Evolutionary conservation across 2,888 invertebrate species (phyloP).

Genomic region (Nomada lathburiana): DNA sequence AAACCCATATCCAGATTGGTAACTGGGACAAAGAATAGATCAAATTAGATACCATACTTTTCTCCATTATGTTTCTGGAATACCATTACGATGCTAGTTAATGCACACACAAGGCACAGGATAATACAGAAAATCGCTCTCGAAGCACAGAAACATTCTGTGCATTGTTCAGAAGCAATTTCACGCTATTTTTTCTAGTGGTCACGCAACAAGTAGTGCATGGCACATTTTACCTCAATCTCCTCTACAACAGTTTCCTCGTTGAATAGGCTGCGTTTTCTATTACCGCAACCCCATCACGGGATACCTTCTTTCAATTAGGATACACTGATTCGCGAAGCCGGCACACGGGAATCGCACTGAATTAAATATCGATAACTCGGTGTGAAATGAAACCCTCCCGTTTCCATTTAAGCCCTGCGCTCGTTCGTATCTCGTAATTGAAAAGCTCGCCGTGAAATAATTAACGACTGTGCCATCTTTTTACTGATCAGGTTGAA

Average conservation of each 20-base stretch:
- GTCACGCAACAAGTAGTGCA: conserved; percentile 23
- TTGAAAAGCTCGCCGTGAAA: conserved; percentile 5
- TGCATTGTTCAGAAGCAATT: conserved; percentile 24
- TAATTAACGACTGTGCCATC: not conserved
- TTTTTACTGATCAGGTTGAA: not conserved
- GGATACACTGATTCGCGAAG: conserved; percentile 10
- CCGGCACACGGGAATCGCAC: not conserved
- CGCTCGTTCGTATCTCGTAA: not conserved
- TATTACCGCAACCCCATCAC: conserved; percentile 17
- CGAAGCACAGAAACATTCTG: not conserved
- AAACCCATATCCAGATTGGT: too few relatives aligned
- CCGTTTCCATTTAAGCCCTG: conserved; percentile 2
- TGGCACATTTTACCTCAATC: conserved; percentile 1
- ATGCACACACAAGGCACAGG: not conserved
- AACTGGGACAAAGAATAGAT: too few relatives aligned
- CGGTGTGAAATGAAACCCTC: conserved; percentile 25
- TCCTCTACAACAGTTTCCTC: conserved; percentile 13
- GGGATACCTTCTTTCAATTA: conserved; percentile 25
- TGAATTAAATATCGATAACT: conserved; percentile 36
- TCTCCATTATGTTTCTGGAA: too few relatives aligned
- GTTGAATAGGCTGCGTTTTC: conserved; percentile 19
- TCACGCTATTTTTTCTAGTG: conserved; percentile 16
- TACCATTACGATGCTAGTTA: not conserved
- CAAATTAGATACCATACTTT: too few relatives aligned
- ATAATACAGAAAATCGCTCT: conserved; percentile 3